These are phyloP conservation scores for Melieria crassipennis DNA, from an alignment of 2,888 invertebrate genomes.

Conservation along the genomic window DNA sequence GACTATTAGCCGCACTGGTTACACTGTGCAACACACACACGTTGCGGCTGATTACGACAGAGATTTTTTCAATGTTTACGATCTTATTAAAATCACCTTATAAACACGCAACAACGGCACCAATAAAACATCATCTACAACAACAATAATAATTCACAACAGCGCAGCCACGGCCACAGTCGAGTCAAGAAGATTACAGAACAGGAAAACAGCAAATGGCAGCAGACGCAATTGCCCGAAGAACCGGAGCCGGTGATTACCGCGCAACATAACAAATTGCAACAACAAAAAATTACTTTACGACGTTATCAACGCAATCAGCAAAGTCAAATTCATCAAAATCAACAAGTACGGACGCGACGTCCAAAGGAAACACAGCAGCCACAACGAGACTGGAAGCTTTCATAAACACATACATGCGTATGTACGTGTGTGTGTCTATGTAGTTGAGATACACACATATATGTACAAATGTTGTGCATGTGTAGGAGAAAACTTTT, in stretches of 20 bases:
- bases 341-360: not conserved
- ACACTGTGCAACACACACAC: too few species aligned
- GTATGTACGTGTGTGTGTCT: not conserved
- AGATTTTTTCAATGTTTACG: too few species aligned
- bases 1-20: too few species aligned
- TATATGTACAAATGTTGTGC: conserved; percentile 6
- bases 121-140: not conserved
- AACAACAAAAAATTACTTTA: not conserved
- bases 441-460: not conserved
- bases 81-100: too few species aligned
- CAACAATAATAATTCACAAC: conserved; percentile 8
- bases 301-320: conserved; percentile 6
- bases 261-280: not conserved
- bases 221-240: too few species aligned
- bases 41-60: too few species aligned
- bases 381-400: not conserved
- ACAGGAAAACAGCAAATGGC: too few species aligned
- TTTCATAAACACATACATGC: conserved; percentile 12
- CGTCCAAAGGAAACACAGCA: too few species aligned
- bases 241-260: not conserved
- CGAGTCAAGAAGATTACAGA: conserved; percentile 5
- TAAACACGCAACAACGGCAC: not conserved
- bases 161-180: not conserved
- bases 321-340: conserved; percentile 10
- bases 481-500: conserved; percentile 39